Conservation (phyloP, 2,888 invertebrate genomes). For the Cybosia mesomella region DNA sequence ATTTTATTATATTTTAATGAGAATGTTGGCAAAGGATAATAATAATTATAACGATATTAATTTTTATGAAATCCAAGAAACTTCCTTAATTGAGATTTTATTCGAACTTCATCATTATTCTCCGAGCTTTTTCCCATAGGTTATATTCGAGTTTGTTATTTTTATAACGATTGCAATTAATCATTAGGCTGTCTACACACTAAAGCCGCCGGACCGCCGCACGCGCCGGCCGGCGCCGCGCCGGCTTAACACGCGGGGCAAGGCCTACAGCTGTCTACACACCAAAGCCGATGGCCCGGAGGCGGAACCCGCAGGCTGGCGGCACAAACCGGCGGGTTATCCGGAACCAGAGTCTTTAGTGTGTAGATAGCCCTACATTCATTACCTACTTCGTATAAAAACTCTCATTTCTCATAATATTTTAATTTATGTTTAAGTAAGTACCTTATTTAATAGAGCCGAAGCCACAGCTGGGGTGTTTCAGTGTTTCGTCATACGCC, state of each 20-base stretch:
- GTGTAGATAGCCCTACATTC: no score
- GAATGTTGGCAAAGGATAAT: constrained; percentile 7
- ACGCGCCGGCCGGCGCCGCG: no score
- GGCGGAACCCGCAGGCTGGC: no score
- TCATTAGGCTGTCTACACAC: no score
- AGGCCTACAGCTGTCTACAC: no score
- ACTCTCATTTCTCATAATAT: not conserved
- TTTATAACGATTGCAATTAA: not conserved
- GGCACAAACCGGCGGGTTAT: no score
- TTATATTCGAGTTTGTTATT: not conserved
- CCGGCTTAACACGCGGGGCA: no score
- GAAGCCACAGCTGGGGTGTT: not conserved
- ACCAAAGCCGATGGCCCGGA: no score
- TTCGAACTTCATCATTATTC: not conserved
- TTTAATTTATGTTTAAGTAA: not conserved
- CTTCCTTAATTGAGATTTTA: constrained; percentile 7
- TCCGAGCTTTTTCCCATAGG: not conserved
- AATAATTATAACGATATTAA: constrained; percentile 5
- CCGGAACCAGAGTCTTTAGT: no score
- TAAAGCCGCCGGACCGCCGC: no score
- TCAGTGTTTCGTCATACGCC: no score
- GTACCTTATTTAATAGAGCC: not conserved
- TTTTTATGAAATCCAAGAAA: constrained; percentile 3
- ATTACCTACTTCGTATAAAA: not conserved
- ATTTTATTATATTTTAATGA: constrained; percentile 10